These are phyloP conservation scores for Amphiprion ocellaris DNA, from an alignment of 2,113 vertebrate species.

Conservation along the genomic window DNA sequence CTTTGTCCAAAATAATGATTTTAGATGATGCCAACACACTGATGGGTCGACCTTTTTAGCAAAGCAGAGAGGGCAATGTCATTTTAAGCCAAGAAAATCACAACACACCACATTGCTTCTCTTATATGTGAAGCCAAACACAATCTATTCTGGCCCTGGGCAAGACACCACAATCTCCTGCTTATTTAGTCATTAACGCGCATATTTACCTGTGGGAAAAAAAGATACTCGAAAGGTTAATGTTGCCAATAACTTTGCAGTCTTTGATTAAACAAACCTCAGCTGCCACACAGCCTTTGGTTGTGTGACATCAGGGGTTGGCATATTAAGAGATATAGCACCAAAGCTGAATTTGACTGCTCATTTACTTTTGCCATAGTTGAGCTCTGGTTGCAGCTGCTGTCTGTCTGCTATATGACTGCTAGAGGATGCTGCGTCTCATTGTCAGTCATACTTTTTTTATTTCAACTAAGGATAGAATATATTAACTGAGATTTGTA, in stretches of 20 bases:
- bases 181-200: conserved; percentile 74
- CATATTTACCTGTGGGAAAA: conserved; percentile 71
- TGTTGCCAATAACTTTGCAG: conserved; percentile 60
- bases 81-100: conserved; percentile 52
- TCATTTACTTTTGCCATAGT: conserved; percentile 28
- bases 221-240: conserved; percentile 66
- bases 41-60: background rate
- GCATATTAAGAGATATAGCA: conserved; percentile 40
- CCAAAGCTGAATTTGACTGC: conserved; percentile 15
- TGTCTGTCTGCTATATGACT: conserved; percentile 17
- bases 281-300: conserved; percentile 36
- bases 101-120: conserved; percentile 60
- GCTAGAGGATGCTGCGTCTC: background rate
- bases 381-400: conserved; percentile 5
- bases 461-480: conserved; percentile 7
- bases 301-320: conserved; percentile 41
- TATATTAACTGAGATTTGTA: background rate
- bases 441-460: background rate
- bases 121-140: conserved; percentile 41
- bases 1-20: background rate
- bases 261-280: conserved; percentile 61
- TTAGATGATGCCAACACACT: background rate
- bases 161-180: conserved; percentile 72
- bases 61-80: conserved; percentile 15
- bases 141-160: conserved; percentile 72